phyloP scores from a whole-genome alignment of 2,888 invertebrate genomes.

The Byasa hedistus region DNA sequence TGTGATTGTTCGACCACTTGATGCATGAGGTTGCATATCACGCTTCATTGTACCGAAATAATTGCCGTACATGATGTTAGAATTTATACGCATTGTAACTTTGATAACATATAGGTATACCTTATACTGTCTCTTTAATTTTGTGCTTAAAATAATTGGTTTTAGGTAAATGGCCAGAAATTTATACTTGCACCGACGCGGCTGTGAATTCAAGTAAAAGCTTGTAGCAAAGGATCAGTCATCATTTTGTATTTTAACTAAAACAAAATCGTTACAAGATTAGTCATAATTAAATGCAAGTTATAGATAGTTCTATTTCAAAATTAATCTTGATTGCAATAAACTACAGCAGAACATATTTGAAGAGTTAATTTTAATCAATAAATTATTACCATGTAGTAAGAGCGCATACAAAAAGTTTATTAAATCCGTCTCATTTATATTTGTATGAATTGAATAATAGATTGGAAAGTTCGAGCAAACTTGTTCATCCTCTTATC shows the following conservation, averaged over 20 bases:
- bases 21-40: slow-evolving; percentile 8
- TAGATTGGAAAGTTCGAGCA: background rate
- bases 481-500: background rate
- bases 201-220: background rate
- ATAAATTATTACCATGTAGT: background rate
- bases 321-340: too few species aligned
- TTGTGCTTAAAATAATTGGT: background rate
- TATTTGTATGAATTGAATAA: background rate
- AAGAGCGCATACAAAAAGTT: too few species aligned
- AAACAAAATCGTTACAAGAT: background rate
- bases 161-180: background rate
- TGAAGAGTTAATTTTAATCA: background rate
- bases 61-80: slow-evolving; percentile 11
- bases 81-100: background rate
- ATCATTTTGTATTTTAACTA: background rate
- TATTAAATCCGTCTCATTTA: background rate
- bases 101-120: background rate
- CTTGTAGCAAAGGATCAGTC: background rate
- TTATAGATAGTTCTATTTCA: background rate
- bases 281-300: too few species aligned
- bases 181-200: background rate
- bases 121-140: background rate
- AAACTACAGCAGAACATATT: too few species aligned
- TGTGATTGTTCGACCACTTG: slow-evolving; percentile 13
- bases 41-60: slow-evolving; percentile 18